Base-by-base conservation (phyloP, 2,888 invertebrate species). In the Thysanoteuthis rhombus region DNA sequence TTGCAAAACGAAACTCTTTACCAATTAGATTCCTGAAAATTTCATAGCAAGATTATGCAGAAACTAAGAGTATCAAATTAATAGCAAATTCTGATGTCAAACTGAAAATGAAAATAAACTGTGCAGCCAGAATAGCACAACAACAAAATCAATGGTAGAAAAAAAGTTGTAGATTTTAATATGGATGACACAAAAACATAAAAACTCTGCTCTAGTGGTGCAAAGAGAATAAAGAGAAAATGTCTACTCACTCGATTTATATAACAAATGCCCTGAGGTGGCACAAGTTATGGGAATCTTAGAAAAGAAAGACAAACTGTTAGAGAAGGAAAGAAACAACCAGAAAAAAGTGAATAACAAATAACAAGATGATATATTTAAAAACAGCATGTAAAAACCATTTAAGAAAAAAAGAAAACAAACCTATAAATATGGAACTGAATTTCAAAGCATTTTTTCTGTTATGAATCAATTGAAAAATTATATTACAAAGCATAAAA, bases 241-340 rank as follows among this genome's bases (percentile, higher is more conserved):
- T 42, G 92, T 92, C 92, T 92, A 92, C 92, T 92, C 92, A 92
- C 92, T 92, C 42, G 39, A n/a, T 92, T 40, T 42, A 40, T 92
- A 92, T 92, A 92, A 92, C 92, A 45, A 92, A 92, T 92, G 92
- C 92, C 92, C 45, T 92, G 92, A 92, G 39, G 92, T 92, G 92
- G 92, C 92, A 92, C 92, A 92, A 92, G 92, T 92, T 92, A 92
- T 92, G 92, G 42, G 92, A 92, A 92, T 92, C 92, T 92, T 92
- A 92, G 32, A 42, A 39, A 92, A 92, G 45, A 36, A 42, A 92
- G 19, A 92, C 19, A 92, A 42, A 42, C 19, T 92, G 42, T 92
- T 92, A 92, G 42, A 92, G 91, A 91, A 42, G 32, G 25, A 90
- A 22, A n/a, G 19, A 32, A 39, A 90, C 90, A 36, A 36, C 36